Percentiles rank a stretch among this genome's conserved stretches.
Conservation (phyloP, 2,888 invertebrate genomes). For the Drosophila melanosoma region DNA sequence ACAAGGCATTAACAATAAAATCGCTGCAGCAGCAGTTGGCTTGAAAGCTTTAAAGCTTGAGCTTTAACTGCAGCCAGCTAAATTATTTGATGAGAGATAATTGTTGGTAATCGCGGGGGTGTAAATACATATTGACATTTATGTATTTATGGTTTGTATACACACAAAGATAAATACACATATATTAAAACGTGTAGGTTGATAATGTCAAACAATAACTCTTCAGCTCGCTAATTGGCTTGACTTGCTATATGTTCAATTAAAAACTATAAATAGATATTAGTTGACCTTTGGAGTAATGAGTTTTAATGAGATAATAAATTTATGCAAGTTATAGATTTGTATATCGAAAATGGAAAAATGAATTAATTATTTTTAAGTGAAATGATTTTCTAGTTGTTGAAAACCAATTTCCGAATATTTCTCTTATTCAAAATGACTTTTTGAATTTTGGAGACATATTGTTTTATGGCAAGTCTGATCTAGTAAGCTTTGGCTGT, state of each 20-base stretch:
- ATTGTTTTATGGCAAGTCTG: not conserved
- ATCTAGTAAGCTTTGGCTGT: not conserved
- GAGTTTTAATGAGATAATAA: not conserved
- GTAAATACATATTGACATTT: not conserved
- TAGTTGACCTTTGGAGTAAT: not conserved
- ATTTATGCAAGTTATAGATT: not conserved
- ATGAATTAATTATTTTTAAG: not conserved
- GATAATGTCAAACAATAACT: not conserved
- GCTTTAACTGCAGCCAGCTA: constrained; percentile 7
- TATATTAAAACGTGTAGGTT: no score
- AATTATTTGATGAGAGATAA: constrained; percentile 15
- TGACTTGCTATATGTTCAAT: not conserved
- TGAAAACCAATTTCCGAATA: not conserved
- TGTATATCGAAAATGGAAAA: not conserved
- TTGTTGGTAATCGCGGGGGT: constrained; percentile 29
- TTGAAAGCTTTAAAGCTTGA: constrained; percentile 4
- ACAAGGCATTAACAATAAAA: constrained; percentile 42
- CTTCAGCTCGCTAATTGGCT: not conserved
- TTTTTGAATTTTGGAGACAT: not conserved
- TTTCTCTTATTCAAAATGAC: not conserved
- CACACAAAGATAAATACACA: not conserved
- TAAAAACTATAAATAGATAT: not conserved
- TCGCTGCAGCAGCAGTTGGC: constrained; percentile 12
- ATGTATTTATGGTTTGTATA: not conserved
- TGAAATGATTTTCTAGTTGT: not conserved